Conservation (phyloP, 2,797 vertebrate genomes). For the Neosalanx taihuensis region DNA sequence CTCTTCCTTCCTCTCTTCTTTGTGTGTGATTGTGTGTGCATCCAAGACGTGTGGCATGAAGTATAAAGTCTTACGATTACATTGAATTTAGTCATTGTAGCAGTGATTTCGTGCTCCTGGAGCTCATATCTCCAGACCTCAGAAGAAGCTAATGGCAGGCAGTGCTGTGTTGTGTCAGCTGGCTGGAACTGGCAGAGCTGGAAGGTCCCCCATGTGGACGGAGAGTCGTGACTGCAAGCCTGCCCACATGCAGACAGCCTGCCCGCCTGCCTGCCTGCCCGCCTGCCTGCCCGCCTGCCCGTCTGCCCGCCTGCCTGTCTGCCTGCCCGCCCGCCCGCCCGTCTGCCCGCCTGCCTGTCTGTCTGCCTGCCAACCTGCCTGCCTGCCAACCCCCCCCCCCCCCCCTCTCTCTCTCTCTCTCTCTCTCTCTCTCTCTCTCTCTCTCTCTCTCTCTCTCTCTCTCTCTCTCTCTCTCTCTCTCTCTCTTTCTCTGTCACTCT, state of each 20-base stretch:
- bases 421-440: constrained; percentile 19
- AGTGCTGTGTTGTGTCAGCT: no score
- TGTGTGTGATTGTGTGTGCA: constrained; percentile 5
- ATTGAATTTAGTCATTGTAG: no score
- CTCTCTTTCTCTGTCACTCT: background rate
- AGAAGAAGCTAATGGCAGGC: no score
- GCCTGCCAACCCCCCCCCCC: constrained; percentile 16
- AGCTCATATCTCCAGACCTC: no score
- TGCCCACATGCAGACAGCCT: background rate
- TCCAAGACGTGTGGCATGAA: no score
- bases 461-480: background rate
- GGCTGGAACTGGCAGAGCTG: background rate
- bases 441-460: background rate
- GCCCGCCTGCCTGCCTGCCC: no score
- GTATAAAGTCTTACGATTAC: no score
- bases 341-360: background rate
- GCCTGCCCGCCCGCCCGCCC: no score
- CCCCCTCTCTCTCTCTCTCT: constrained; percentile 15
- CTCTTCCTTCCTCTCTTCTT: constrained; percentile 1
- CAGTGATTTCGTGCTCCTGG: no score
- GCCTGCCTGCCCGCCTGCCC: no score
- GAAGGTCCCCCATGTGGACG: background rate
- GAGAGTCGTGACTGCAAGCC: background rate
- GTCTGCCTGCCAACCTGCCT: background rate
- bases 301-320: no score